Base-by-base conservation (phyloP, 2,888 invertebrate genomes). In the Dorcus parallelipipedus region DNA sequence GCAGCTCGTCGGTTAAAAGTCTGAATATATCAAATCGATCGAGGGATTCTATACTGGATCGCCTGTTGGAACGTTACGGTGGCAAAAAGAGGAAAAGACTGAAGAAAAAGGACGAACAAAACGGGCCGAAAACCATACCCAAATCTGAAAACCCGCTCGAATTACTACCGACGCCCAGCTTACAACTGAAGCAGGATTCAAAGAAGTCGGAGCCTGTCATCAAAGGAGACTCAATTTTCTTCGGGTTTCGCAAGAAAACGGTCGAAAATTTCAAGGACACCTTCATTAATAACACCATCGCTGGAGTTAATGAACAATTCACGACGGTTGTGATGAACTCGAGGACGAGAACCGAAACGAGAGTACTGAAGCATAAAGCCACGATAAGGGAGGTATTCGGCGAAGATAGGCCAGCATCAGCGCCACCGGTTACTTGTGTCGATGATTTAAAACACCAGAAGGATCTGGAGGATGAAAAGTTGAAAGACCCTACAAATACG, bases 371-470 rank as follows among this genome's bases (percentile, higher is more conserved):
- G 74, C 88, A 88, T 71, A 82, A 88, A 68, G 90, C 90, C 43
- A 89, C 90, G 3, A 91, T 91, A 45, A 86, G 90, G 66, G 91
- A 92, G 78, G 90, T 92, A 2, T 92, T 93, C 74, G 91, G 91
- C 1, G 83, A 84, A 60, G 91, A 92, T 69, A 81, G 91, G 43
- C 91, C 93, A 0, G 91, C 91, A 0, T 91, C 91, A 0, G 91
- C 92, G 0, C 91, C 92, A 0, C 91, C 92, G 0, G 82, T 83
- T 61, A 83, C 86, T 1, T 86, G 84, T 68, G 80, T 83, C 3
- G 81, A 82, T 72, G 65, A 73, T 45, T 52, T 58, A 62, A 53
- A 81, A 73, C 70, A 59, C 56, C 56, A 62, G 62, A 43, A 63
- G 64, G 52, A 62, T 64, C 52, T 67, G 61, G 62, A 52, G 69